Percentiles rank a stretch among this genome's conserved stretches.
These are phyloP conservation scores for Ctenicera cuprea DNA, from an alignment of 2,888 invertebrate genomes.

Conservation along the genomic window DNA sequence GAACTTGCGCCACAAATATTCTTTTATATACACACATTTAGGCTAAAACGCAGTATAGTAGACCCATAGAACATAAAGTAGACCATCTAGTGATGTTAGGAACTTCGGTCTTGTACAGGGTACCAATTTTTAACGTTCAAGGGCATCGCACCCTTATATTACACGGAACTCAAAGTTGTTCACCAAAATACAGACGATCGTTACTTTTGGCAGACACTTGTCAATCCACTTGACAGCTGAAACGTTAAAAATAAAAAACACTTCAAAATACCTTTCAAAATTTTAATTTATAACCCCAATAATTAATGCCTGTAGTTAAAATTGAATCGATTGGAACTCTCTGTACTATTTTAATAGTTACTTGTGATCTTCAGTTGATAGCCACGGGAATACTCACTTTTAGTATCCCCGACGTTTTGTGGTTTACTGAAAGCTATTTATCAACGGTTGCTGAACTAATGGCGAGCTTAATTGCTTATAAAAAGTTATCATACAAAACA, in stretches of 20 bases:
- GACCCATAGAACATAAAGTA: no score
- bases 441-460: slow-evolving; percentile 59
- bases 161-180: no score
- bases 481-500: slow-evolving; percentile 51
- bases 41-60: no score
- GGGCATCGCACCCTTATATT: no score
- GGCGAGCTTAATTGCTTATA: slow-evolving; percentile 59
- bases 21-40: no score
- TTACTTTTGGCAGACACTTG: background rate
- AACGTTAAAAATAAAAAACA: slow-evolving; percentile 1
- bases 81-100: no score
- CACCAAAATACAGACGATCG: no score
- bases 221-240: slow-evolving; percentile 7
- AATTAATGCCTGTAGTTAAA: slow-evolving; percentile 44
- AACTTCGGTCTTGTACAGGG: no score
- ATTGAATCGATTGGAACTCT: slow-evolving; percentile 58
- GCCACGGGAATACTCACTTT: slow-evolving; percentile 70
- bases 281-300: slow-evolving; percentile 1
- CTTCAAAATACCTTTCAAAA: background rate
- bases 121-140: no score
- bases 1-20: no score
- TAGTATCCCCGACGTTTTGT: slow-evolving; percentile 58
- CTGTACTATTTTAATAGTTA: slow-evolving; percentile 68
- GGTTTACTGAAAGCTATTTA: slow-evolving; percentile 56
- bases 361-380: slow-evolving; percentile 71